Percentiles rank a stretch among this genome's conserved stretches.
Conservation (phyloP, 2,888 invertebrate genomes). For the Pecten maximus region DNA sequence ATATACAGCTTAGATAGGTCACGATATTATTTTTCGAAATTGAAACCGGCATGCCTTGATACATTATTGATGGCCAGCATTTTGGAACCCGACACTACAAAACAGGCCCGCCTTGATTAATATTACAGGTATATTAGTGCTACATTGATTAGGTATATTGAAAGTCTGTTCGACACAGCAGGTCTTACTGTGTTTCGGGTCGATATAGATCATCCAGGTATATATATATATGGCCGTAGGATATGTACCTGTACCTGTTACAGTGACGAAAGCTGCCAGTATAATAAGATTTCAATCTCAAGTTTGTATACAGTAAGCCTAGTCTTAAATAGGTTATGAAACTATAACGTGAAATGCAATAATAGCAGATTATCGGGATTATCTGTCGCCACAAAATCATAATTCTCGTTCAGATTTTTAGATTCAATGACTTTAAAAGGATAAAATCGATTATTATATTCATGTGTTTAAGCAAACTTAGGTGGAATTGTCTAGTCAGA, state of each 20-base stretch:
- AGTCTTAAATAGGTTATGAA: background rate
- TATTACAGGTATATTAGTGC: background rate
- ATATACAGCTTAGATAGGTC: conserved; percentile 28
- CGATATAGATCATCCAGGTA: background rate
- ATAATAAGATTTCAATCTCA: background rate
- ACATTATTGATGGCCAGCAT: background rate
- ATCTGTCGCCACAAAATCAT: background rate
- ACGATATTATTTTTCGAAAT: background rate
- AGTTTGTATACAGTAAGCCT: background rate
- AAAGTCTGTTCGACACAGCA: background rate
- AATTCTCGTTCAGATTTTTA: background rate
- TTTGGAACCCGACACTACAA: background rate
- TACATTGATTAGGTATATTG: conserved; percentile 6
- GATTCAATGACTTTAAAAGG: background rate
- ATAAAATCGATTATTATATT: background rate
- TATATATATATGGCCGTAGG: background rate
- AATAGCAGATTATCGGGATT: background rate
- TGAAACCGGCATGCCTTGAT: background rate
- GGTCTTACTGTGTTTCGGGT: background rate
- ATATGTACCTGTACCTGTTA: conserved; percentile 28
- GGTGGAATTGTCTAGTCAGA: background rate
- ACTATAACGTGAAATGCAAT: conserved; percentile 17
- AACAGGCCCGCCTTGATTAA: background rate
- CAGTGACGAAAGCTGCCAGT: background rate
- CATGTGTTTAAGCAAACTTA: background rate